Base-by-base conservation (phyloP, 2,113 vertebrate species). In the Gopherus evgoodei region DNA sequence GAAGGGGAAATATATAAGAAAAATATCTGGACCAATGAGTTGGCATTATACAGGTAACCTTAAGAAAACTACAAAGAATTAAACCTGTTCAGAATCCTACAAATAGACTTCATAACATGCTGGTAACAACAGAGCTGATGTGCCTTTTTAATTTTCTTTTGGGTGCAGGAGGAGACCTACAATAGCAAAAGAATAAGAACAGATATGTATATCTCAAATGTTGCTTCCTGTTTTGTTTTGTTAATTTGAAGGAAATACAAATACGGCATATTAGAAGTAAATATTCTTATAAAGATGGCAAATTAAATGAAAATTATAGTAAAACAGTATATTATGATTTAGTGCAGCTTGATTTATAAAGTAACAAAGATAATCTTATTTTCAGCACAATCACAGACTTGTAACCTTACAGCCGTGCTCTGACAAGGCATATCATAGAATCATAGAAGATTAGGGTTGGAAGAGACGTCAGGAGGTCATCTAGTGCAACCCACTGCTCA, bases 1-100 rank as follows among this genome's bases (percentile, higher is more conserved):
- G 90, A 93, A 86, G 57, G 38, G 59, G 21, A 97, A 96, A 13
- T 88, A 53, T 81, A 95, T 62, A 47, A 59, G 82, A 95, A 97
- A 96, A 89, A 22, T 49, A 31, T 19, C 44, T 93, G 85, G 87
- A 88, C 97, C 93, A 86, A 57, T 78, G 95, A 81, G 14, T 96
- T 94, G 83, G 80, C 35, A 83, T 94, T 81, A 79, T 57, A 62
- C 81, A 94, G 75, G 88, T 97, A 49, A 93, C 53, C 85, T 83
- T 88, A 81, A 88, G 47, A 0, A 90, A 93, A 94, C 53, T 35
- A 83, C 81, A 21, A 89, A 79, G 29, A 94, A 82, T 12, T 35
- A 24, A 81, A 19, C 12, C 65, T 27, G 16, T 95, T 38, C 91
- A 80, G 29, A 88, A 80, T 80, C 82, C 59, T 87, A 81, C 17